Percentiles rank a stretch among this genome's conserved stretches.
These are phyloP conservation scores for Brienomyrus brachyistius DNA, from an alignment of 2,113 vertebrate species.

Conservation along the genomic window DNA sequence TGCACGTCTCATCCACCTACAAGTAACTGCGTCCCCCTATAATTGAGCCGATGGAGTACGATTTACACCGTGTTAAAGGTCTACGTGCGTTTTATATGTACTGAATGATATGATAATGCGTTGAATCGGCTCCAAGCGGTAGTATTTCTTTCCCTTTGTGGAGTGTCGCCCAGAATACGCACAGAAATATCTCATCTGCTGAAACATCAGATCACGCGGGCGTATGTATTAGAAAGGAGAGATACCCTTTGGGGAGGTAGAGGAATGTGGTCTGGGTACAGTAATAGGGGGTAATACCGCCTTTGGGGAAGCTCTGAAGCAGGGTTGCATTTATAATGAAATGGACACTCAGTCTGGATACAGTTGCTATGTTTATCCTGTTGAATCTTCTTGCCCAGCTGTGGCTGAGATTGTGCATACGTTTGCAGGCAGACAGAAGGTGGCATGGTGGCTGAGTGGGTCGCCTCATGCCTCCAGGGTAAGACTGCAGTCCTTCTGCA, in stretches of 20 bases:
- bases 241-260: background rate
- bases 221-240: background rate
- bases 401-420: background rate
- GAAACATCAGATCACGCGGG: background rate
- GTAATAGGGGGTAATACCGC: background rate
- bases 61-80: background rate
- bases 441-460: background rate
- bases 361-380: background rate
- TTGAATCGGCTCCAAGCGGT: background rate
- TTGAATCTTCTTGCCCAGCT: background rate
- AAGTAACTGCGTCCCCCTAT: background rate
- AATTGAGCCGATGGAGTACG: background rate
- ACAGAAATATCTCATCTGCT: background rate
- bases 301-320: background rate
- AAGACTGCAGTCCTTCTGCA: background rate
- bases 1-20: background rate
- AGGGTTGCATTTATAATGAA: slow-evolving; percentile 4
- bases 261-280: background rate
- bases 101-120: background rate
- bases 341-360: background rate
- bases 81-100: background rate
- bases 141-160: background rate
- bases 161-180: background rate
- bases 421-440: background rate
- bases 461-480: background rate